Evolutionary conservation across 2,113 vertebrate species (phyloP).

Genomic region (Saguinus midas): DNA sequence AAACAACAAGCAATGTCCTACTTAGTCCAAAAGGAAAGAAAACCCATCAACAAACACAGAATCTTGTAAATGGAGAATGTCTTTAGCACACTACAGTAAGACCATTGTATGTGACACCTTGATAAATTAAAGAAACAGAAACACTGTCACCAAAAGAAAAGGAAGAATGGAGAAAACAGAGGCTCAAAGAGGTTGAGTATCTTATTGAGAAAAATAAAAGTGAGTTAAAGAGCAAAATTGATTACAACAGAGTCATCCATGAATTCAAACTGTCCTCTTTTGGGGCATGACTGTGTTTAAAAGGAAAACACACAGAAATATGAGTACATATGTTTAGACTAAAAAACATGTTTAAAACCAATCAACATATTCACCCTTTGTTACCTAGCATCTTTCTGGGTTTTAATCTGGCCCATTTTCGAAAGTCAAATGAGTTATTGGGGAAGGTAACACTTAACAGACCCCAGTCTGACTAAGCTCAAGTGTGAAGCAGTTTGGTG

Average conservation of each 20-base stretch:
- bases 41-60: not conserved
- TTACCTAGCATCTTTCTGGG: not conserved
- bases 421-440: not conserved
- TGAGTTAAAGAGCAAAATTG: not conserved
- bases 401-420: not conserved
- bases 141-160: conserved; percentile 67
- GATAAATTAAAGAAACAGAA: conserved; percentile 68
- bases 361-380: not conserved
- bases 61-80: conserved; percentile 45
- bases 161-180: not conserved
- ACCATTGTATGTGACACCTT: conserved; percentile 30
- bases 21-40: conserved; percentile 35
- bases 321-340: not conserved
- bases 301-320: not conserved
- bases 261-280: not conserved
- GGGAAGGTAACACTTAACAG: not conserved
- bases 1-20: not conserved
- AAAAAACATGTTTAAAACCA: not conserved
- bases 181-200: not conserved
- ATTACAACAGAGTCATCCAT: not conserved
- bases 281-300: not conserved
- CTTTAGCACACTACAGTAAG: conserved; percentile 34
- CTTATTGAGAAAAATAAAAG: not conserved
- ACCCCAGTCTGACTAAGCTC: not conserved
- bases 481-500: not conserved